phyloP scores from a whole-genome alignment of 2,888 invertebrate genomes.

The Altica lythri region DNA sequence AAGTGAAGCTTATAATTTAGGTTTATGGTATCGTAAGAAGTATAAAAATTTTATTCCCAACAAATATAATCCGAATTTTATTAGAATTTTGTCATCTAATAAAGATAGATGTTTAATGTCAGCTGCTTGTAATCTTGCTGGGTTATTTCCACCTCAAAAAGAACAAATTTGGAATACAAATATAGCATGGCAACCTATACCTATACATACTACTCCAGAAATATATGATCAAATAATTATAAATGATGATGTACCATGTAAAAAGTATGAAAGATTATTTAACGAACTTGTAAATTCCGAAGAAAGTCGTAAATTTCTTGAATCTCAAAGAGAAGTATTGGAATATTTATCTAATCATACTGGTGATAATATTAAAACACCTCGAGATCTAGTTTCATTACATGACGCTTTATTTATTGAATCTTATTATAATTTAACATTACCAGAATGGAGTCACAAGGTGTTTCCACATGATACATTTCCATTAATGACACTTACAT shows the following conservation, averaged over 20 bases:
- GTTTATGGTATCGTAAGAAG: constrained; percentile 70
- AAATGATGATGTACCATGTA: constrained; percentile 26
- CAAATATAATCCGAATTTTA: constrained; percentile 60
- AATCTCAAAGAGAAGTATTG: constrained; percentile 64
- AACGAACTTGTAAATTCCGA: constrained; percentile 21
- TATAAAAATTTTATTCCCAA: constrained; percentile 65
- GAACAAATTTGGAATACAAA: constrained; percentile 64
- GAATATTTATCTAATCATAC: constrained; percentile 65
- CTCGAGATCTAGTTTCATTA: constrained; percentile 57
- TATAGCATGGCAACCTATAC: constrained; percentile 74
- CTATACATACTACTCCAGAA: constrained; percentile 69
- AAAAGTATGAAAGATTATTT: constrained; percentile 27
- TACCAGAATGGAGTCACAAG: constrained; percentile 42
- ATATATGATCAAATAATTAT: constrained; percentile 59
- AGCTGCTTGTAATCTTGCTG: constrained; percentile 77
- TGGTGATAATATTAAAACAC: constrained; percentile 61
- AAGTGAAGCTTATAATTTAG: constrained; percentile 56
- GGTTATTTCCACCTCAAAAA: constrained; percentile 67
- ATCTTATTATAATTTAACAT: constrained; percentile 60
- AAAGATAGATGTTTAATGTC: constrained; percentile 86
- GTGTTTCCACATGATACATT: constrained; percentile 61
- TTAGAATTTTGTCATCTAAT: constrained; percentile 73
- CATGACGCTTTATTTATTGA: constrained; percentile 70
- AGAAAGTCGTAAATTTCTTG: not conserved
- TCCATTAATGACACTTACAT: not conserved